Percentiles rank a stretch among this genome's conserved stretches.
Conservation (phyloP, 2,888 invertebrate species). For the Teleiodes luculella region DNA sequence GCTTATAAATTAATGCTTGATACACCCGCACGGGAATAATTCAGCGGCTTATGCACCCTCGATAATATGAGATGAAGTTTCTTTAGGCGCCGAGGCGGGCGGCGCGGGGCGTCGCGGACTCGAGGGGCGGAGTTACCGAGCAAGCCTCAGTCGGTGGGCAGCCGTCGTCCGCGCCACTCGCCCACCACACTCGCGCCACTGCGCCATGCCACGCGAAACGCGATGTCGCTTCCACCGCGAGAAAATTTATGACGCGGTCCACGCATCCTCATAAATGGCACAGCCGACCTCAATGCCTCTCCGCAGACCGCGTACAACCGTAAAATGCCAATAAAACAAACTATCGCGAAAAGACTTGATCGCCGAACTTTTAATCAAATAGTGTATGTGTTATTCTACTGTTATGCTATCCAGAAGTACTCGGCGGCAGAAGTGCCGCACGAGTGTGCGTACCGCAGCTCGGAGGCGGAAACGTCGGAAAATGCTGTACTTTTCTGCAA, state of each 20-base stretch:
- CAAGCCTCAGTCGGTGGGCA: slow-evolving; percentile 73
- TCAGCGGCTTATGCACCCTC: slow-evolving; percentile 72
- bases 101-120: slow-evolving; percentile 53
- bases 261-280: slow-evolving; percentile 68
- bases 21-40: slow-evolving; percentile 67
- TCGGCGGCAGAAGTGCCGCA: slow-evolving; percentile 77
- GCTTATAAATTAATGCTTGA: slow-evolving; percentile 66
- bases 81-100: slow-evolving; percentile 61
- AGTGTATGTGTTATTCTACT: slow-evolving; percentile 75
- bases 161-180: slow-evolving; percentile 59
- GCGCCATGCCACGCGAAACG: slow-evolving; percentile 66
- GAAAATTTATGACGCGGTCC: slow-evolving; percentile 73
- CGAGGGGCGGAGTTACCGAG: slow-evolving; percentile 65
- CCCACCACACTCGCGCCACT: slow-evolving; percentile 35
- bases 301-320: slow-evolving; percentile 52
- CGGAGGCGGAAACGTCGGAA: slow-evolving; percentile 76
- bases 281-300: slow-evolving; percentile 60
- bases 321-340: slow-evolving; percentile 74
- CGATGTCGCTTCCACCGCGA: slow-evolving; percentile 64
- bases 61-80: slow-evolving; percentile 75
- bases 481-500: slow-evolving; percentile 82
- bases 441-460: slow-evolving; percentile 85
- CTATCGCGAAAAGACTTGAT: slow-evolving; percentile 66
- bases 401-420: slow-evolving; percentile 62
- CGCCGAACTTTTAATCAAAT: slow-evolving; percentile 71